Evolutionary conservation across 2,113 vertebrate species (phyloP).

Genomic region (Holacanthus passer): DNA sequence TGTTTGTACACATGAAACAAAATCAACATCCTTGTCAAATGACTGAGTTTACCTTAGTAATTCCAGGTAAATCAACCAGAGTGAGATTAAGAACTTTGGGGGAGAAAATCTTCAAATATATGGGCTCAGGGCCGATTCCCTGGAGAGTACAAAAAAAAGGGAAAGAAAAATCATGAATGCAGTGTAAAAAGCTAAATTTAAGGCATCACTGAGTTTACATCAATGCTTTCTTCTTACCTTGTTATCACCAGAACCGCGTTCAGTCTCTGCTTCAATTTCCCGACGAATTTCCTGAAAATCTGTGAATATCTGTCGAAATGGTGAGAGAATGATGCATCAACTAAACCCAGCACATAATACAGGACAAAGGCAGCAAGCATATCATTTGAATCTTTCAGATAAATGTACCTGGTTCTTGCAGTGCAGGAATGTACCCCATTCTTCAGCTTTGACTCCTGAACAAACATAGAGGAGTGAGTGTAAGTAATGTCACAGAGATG

Average conservation of each 20-base stretch:
- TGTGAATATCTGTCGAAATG: constrained; percentile 79
- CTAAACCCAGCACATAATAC: background rate
- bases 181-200: constrained; percentile 13
- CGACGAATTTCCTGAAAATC: constrained; percentile 84
- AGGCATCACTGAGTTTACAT: background rate
- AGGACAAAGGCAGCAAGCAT: background rate
- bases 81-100: constrained; percentile 86
- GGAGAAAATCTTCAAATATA: constrained; percentile 88
- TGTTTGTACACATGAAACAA: constrained; percentile 17
- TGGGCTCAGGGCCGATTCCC: constrained; percentile 86
- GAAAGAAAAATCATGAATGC: background rate
- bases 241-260: constrained; percentile 82
- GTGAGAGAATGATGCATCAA: constrained; percentile 16
- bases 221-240: constrained; percentile 75
- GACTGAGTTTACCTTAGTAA: constrained; percentile 84
- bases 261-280: constrained; percentile 87
- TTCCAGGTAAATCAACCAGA: constrained; percentile 88
- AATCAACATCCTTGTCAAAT: background rate
- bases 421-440: constrained; percentile 89
- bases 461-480: constrained; percentile 22
- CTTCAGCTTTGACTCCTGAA: constrained; percentile 85
- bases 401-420: constrained; percentile 86
- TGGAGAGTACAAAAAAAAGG: constrained; percentile 45
- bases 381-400: constrained; percentile 10
- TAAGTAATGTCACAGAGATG: background rate